A percentile compares a stretch with the other conserved stretches of the same genome.
These are phyloP conservation scores for Caenorhabditis wallacei DNA, from an alignment of 2,888 invertebrate genomes.

Conservation along the genomic window DNA sequence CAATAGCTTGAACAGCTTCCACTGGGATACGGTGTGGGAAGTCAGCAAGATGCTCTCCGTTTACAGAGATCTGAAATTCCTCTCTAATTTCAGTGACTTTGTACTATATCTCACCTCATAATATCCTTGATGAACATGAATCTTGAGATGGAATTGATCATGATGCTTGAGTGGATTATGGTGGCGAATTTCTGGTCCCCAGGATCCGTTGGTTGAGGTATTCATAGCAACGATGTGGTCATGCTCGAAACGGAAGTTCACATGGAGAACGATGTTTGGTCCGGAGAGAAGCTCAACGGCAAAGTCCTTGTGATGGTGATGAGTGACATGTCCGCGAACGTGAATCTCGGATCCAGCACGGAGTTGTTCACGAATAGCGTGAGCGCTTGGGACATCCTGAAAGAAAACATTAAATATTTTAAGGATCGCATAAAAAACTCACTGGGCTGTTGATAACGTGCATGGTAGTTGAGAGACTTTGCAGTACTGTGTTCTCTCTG, in stretches of 20 bases:
- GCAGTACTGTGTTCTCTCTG: conserved; percentile 42
- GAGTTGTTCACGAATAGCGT: conserved; percentile 67
- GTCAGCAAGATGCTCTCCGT: conserved; percentile 71
- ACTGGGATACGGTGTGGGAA: conserved; percentile 73
- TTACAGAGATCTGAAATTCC: conserved; percentile 74
- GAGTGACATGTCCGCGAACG: conserved; percentile 69
- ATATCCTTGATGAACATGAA: conserved; percentile 71
- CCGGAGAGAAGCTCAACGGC: conserved; percentile 76
- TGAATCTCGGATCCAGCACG: conserved; percentile 68
- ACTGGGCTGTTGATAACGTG: conserved; percentile 70
- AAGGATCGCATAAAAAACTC: conserved; percentile 30
- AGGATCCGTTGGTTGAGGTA: conserved; percentile 60
- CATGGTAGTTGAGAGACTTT: conserved; percentile 47
- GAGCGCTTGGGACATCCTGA: conserved; percentile 67
- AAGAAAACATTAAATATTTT: background rate
- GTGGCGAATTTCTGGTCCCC: conserved; percentile 73
- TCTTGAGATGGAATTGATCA: conserved; percentile 70
- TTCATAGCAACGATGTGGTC: conserved; percentile 72
- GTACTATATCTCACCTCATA: conserved; percentile 74
- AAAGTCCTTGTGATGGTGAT: conserved; percentile 75
- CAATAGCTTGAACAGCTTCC: conserved; percentile 73
- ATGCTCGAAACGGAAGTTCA: conserved; percentile 75
- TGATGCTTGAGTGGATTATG: conserved; percentile 74
- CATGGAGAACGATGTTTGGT: conserved; percentile 74
- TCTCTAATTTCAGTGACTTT: no score